Evolutionary conservation across 2,888 invertebrate genomes (phyloP).

Genomic region (Orthosia gracilis): DNA sequence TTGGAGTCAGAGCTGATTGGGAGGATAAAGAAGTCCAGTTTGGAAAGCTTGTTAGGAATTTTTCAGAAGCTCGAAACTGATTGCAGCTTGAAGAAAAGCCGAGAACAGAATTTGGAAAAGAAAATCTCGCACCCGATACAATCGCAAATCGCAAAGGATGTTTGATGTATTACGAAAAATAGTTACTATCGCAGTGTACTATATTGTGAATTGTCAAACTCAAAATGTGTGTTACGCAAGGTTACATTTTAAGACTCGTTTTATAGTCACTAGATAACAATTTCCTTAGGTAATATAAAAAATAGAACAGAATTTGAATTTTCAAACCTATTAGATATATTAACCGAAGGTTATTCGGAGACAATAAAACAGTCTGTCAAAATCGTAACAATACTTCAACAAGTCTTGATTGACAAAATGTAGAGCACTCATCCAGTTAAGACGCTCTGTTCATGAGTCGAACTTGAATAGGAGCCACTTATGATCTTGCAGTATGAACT

Average conservation of each 20-base stretch:
- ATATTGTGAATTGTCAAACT: no score
- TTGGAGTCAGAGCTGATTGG: constrained; percentile 24
- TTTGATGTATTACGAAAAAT: no score
- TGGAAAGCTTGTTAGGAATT: constrained; percentile 15
- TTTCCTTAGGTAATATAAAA: no score
- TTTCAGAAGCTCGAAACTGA: not conserved
- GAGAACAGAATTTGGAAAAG: not conserved
- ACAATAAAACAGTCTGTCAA: not conserved
- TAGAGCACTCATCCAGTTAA: constrained; percentile 34
- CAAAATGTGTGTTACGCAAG: no score
- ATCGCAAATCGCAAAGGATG: no score
- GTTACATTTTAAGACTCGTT: no score
- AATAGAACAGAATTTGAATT: no score
- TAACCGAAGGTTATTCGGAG: not conserved
- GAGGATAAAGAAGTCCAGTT: constrained; percentile 35
- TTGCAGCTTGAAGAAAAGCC: not conserved
- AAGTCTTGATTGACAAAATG: constrained; percentile 21
- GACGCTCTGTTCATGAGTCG: constrained; percentile 31
- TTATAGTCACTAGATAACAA: no score
- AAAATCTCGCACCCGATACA: no score
- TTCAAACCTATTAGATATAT: not conserved
- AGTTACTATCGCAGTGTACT: no score
- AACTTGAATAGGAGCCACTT: constrained; percentile 40
- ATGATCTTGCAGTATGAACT: constrained; percentile 11
- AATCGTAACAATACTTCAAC: constrained; percentile 9